Evolutionary conservation across 2,113 vertebrate genomes (phyloP).

Genomic region (Hylia prasina): DNA sequence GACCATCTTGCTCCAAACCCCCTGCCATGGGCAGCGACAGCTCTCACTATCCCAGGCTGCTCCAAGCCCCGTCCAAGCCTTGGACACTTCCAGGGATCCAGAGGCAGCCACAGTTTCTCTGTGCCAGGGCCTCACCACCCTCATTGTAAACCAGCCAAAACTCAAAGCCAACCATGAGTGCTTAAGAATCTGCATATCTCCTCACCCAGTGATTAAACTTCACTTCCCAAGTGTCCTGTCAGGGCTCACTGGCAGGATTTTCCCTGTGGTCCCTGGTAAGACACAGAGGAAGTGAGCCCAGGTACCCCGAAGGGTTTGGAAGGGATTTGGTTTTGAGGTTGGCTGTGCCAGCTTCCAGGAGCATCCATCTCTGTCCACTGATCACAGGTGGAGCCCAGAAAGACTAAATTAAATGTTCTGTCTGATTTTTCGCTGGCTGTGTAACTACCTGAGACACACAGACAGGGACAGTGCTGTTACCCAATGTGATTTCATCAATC

Average conservation of each 20-base stretch:
- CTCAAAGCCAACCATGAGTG: background rate
- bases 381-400: background rate
- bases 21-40: background rate
- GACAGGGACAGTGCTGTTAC: background rate
- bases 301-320: background rate
- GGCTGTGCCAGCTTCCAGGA: background rate
- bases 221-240: background rate
- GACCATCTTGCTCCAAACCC: background rate
- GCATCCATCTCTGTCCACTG: background rate
- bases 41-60: accelerated
- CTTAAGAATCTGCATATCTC: background rate
- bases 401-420: background rate
- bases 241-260: background rate
- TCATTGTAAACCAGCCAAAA: background rate
- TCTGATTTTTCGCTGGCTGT: background rate
- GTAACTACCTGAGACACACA: background rate
- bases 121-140: background rate
- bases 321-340: background rate
- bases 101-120: background rate
- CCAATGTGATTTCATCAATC: background rate
- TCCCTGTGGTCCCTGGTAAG: background rate
- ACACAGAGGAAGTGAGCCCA: background rate
- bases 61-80: accelerated
- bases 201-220: background rate
- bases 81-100: background rate